phyloP scores from a whole-genome alignment of 2,888 invertebrate species.

The Coleophora deauratella region DNA sequence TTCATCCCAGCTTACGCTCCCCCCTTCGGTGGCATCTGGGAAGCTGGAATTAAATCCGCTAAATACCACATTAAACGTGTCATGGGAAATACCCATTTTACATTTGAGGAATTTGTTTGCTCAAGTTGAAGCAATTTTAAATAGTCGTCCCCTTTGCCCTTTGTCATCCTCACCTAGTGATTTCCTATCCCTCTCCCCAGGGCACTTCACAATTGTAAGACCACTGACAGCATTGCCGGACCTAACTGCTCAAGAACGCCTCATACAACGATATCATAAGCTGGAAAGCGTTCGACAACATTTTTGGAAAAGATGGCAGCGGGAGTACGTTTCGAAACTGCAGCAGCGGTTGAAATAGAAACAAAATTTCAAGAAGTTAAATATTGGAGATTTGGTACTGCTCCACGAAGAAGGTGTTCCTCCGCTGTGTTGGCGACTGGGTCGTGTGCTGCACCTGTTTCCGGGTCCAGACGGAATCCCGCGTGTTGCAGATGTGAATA shows the following conservation, averaged over 20 bases:
- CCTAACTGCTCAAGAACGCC: not conserved
- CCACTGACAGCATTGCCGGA: conserved; percentile 6
- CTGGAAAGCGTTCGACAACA: conserved; percentile 15
- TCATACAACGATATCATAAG: conserved; percentile 5
- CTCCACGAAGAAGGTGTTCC: conserved; percentile 25
- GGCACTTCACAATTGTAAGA: conserved; percentile 20
- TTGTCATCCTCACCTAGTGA: conserved; percentile 17
- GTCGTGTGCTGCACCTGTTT: conserved; percentile 31
- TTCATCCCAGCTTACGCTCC: conserved; percentile 21
- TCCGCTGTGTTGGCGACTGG: conserved; percentile 36
- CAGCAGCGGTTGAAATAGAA: conserved; percentile 23
- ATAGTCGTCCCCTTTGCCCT: conserved; percentile 19
- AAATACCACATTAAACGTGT: conserved; percentile 13
- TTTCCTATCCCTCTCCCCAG: conserved; percentile 15
- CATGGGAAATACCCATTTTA: conserved; percentile 13
- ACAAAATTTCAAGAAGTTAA: conserved; percentile 13
- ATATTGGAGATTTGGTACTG: conserved; percentile 27
- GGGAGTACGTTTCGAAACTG: conserved; percentile 17
- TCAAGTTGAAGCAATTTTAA: conserved; percentile 9
- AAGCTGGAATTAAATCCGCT: conserved; percentile 15
- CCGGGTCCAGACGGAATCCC: conserved; percentile 28
- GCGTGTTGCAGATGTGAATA: conserved; percentile 36
- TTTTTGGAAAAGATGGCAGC: conserved; percentile 16
- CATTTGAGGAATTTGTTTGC: conserved; percentile 14
- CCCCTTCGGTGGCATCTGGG: conserved; percentile 20